Conservation (phyloP, 35 echinoderm and acorn worm species). For the Heliocidaris erythrogramma region DNA sequence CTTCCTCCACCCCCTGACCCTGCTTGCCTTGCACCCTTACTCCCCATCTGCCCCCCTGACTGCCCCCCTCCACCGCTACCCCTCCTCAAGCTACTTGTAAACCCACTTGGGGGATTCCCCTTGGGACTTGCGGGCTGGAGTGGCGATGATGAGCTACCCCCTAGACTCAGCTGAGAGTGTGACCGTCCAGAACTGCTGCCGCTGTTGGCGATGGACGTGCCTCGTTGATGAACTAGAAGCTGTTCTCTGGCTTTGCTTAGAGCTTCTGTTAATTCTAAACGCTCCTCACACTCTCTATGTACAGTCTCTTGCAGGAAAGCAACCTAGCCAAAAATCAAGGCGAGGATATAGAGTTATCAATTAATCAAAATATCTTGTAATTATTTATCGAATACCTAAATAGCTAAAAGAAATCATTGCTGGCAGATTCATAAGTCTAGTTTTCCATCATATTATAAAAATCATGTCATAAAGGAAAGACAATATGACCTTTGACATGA, state of each 20-base stretch:
- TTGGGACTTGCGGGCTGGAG: background rate
- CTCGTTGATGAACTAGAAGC: slow-evolving; percentile 69
- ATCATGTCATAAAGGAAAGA: too few species aligned
- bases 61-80: background rate
- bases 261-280: slow-evolving; percentile 87
- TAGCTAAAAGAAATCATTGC: too few species aligned
- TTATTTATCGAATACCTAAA: too few species aligned
- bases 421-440: too few species aligned
- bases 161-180: background rate
- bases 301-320: slow-evolving; percentile 92
- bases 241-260: slow-evolving; percentile 84
- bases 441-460: too few species aligned
- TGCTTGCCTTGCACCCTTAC: background rate
- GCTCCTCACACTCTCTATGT: slow-evolving; percentile 89
- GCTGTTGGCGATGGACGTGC: slow-evolving; percentile 35
- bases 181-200: slow-evolving; percentile 2
- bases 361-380: background rate
- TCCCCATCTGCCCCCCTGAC: background rate
- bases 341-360: background rate
- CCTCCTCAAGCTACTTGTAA: background rate
- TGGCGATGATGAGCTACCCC: background rate
- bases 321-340: slow-evolving; percentile 50
- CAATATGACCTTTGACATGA: too few species aligned
- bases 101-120: background rate
- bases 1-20: slow-evolving; percentile 50